These are phyloP conservation scores for Melieria crassipennis DNA, from an alignment of 2,888 invertebrate genomes.

Conservation along the genomic window DNA sequence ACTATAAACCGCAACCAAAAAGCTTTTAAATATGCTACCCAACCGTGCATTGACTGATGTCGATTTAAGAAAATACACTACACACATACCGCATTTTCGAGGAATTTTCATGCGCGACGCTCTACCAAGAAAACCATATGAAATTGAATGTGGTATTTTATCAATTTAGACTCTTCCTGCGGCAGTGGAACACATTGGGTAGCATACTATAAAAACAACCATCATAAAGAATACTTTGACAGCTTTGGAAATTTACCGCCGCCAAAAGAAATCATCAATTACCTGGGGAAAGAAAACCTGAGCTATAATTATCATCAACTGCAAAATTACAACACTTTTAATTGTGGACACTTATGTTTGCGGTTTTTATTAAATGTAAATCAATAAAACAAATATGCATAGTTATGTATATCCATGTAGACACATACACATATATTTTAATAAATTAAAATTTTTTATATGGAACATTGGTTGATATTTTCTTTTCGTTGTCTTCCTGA, in stretches of 20 bases:
- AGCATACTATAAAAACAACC: too few species aligned
- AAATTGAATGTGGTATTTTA: slow-evolving; percentile 32
- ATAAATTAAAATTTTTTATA: too few species aligned
- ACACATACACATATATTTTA: too few species aligned
- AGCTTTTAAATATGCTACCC: slow-evolving; percentile 50
- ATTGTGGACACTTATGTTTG: slow-evolving; percentile 35
- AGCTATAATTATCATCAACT: too few species aligned
- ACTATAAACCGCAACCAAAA: slow-evolving; percentile 33
- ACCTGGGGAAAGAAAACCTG: slow-evolving; percentile 35
- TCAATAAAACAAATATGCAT: too few species aligned
- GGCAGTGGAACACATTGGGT: too few species aligned
- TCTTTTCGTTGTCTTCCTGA: too few species aligned
- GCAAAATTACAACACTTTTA: slow-evolving; percentile 39
- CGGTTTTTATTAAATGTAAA: slow-evolving; percentile 10
- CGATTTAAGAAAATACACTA: slow-evolving; percentile 50
- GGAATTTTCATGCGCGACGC: slow-evolving; percentile 47
- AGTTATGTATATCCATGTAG: too few species aligned
- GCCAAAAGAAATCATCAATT: slow-evolving; percentile 50
- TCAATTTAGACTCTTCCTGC: slow-evolving; percentile 46
- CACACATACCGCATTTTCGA: slow-evolving; percentile 53
- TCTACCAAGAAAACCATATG: slow-evolving; percentile 27
- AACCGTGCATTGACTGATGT: slow-evolving; percentile 42
- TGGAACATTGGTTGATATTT: too few species aligned
- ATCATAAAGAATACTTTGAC: too few species aligned
- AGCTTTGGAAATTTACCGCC: slow-evolving; percentile 57